These are phyloP conservation scores for Notocelia uddmanniana DNA, from an alignment of 2,888 invertebrate species.

Conservation along the genomic window DNA sequence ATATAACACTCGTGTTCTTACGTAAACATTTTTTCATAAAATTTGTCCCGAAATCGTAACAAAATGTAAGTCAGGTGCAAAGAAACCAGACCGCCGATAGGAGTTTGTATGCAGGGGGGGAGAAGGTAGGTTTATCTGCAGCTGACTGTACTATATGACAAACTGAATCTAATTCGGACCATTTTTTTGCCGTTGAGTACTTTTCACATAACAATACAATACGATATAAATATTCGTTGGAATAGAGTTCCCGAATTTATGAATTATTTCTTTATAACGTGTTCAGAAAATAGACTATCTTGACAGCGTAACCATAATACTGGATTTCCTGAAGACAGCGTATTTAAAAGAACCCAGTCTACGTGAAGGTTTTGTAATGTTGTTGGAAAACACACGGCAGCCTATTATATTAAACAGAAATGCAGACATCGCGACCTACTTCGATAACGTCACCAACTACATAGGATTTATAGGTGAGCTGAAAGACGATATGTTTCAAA, in stretches of 20 bases:
- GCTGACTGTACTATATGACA: too few relatives aligned
- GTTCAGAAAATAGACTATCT: slow-evolving; percentile 64
- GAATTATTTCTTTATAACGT: slow-evolving; percentile 28
- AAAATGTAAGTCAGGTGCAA: too few relatives aligned
- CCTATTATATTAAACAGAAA: slow-evolving; percentile 60
- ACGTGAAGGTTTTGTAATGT: slow-evolving; percentile 49
- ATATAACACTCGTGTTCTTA: too few relatives aligned
- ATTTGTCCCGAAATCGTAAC: too few relatives aligned
- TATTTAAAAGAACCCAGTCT: slow-evolving; percentile 51
- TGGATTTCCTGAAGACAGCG: slow-evolving; percentile 66
- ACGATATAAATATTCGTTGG: too few relatives aligned
- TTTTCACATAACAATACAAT: too few relatives aligned
- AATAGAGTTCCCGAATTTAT: background rate
- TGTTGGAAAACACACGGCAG: slow-evolving; percentile 62
- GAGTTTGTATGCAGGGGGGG: too few relatives aligned
- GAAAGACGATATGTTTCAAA: background rate
- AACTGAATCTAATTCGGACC: too few relatives aligned
- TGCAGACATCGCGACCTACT: slow-evolving; percentile 62
- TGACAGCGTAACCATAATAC: slow-evolving; percentile 56
- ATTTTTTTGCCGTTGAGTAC: too few relatives aligned
- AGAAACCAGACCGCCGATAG: too few relatives aligned
- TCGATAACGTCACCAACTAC: slow-evolving; percentile 59
- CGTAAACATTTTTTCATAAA: too few relatives aligned
- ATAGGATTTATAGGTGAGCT: slow-evolving; percentile 69
- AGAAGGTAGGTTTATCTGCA: too few relatives aligned